These are phyloP conservation scores for Eclectus roratus DNA, from an alignment of 2,113 vertebrate species.

Conservation along the genomic window DNA sequence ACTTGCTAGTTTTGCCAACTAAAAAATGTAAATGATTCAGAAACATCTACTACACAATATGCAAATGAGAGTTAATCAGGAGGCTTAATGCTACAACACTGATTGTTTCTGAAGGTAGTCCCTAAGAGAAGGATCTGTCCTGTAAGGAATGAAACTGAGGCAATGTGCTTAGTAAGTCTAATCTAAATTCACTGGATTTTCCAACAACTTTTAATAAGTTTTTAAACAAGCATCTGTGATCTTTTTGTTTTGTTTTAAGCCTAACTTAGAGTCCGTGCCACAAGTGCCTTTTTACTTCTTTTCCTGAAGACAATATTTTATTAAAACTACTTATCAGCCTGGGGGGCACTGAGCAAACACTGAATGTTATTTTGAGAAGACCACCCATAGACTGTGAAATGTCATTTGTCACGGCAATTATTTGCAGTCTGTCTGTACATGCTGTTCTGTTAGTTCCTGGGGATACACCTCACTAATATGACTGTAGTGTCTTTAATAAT, in stretches of 20 bases:
- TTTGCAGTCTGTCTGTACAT: not conserved
- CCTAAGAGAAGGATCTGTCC: not conserved
- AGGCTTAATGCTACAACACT: not conserved
- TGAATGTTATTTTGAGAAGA: not conserved
- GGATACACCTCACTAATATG: not conserved
- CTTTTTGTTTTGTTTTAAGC: not conserved
- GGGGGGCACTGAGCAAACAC: not conserved
- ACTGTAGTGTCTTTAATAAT: not conserved
- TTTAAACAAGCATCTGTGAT: not conserved
- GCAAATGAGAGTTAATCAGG: not conserved
- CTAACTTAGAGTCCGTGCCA: not conserved
- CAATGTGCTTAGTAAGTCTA: not conserved
- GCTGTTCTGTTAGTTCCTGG: not conserved
- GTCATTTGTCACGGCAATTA: not conserved
- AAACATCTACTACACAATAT: not conserved
- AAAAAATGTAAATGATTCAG: not conserved
- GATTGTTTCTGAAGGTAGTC: not conserved
- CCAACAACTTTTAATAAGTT: not conserved
- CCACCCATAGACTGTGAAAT: not conserved
- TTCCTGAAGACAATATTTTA: not conserved
- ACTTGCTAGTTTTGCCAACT: not conserved
- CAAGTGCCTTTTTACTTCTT: not conserved
- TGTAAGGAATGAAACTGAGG: not conserved
- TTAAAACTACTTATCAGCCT: not conserved
- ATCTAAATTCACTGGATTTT: not conserved